Base-by-base conservation (phyloP, 2,797 vertebrate species). In the Sebastes diaconus region DNA sequence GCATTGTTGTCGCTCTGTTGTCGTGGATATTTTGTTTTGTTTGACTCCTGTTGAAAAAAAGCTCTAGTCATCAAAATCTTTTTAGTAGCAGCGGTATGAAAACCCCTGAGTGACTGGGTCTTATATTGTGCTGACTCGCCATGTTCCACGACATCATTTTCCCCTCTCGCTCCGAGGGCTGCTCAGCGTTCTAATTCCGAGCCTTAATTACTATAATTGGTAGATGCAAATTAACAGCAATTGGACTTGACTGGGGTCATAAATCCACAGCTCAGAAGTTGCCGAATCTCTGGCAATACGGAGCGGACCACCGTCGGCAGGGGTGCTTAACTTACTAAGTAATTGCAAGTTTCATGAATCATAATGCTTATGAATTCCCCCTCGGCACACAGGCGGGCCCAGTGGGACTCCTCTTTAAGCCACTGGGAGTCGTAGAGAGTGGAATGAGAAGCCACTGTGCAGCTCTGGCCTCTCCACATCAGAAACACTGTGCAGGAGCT, bases 181-280 rank as follows among this genome's bases (percentile, higher is more conserved):
- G 89, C 80, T 91, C 86, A 73, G 75, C 80, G 58, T 92, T 93
- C 84, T 92, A 88, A 92, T 94, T 93, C 88, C 54, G 59, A 87
- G 82, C 91, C 89, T 93, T 95, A 95, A 96, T 96, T 95, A 93
- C 92, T 87, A 78, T 95, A 94, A 95, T 96, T 95, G 93, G 90
- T 89, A 90, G 93, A 95, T 95, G 93, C 93, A 94, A 95, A 96
- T 95, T 93, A 95, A 93, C 90, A 90, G 90, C 92, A 95, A 95
- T 96, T 96, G 94, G 88, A 95, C 87, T 90, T 95, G 96, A 96
- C 95, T 94, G 79, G 87, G 87, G 91, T 91, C 91, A 94, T 96
- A 96, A 96, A 96, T 96, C 94, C 90, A 85, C 89, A 79, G 89
- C 85, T 94, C 92, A 94, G 92, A 94, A 92, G 91, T 92, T 84